Base-by-base conservation (phyloP, 2,797 vertebrate species). In the Miichthys miiuy region DNA sequence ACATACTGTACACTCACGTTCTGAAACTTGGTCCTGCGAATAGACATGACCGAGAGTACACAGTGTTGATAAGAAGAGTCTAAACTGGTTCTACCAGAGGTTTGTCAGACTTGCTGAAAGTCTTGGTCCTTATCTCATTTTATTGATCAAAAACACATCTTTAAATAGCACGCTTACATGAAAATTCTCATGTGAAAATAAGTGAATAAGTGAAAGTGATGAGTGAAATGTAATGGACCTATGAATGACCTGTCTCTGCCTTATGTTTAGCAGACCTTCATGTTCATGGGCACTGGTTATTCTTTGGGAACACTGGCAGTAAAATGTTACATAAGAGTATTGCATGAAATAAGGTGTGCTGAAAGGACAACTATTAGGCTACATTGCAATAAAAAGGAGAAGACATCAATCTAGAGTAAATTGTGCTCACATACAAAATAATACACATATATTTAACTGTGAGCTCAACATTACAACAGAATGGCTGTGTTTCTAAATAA, bases 371-470 rank as follows among this genome's bases (percentile, higher is more conserved):
- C 14, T 13, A 52, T 9, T 16, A 55, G 27, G 11, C 34, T 71
- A 48, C 21, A 70, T 47, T 83, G 42, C 65, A 78, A 55, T 57
- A n/a, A 79, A 74, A 82, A 83, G 17, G 66, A 75, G 17, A 79
- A 71, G 62, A 65, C 44, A 50, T 67, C 27, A 25, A 23, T 47
- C 17, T 30, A 27, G 57, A 69, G 44, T 78, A 72, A 72, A 52
- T 60, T 75, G 57, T 75, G 61, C 46, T 78, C 63, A 80, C 55
- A 81, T 85, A 75, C 65, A 89, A 71, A 73, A 55, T 64, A 47
- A 85, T 61, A 78, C 52, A 87, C 68, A 88, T 58, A 82, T 79
- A 65, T 10, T 30, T 57, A 78, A 75, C 21, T 67, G 70, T 82
- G 69, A 80, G 67, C 58, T 81, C 69, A 67, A 77, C 23, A 68